phyloP scores from a whole-genome alignment of 2,888 invertebrate genomes.

The Polymixis lichenea region DNA sequence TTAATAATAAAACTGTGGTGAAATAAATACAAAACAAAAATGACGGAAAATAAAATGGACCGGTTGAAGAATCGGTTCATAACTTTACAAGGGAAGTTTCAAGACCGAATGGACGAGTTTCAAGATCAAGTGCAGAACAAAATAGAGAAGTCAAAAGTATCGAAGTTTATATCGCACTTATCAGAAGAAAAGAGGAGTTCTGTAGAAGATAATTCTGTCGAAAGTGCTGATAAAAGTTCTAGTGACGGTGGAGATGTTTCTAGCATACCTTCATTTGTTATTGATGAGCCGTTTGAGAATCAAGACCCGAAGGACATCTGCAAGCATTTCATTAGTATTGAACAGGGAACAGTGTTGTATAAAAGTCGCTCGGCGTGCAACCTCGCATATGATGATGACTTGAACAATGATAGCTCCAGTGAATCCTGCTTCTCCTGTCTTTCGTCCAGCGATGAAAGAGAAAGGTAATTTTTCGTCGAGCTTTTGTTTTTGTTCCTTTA shows the following conservation, averaged over 20 bases:
- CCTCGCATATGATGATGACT: constrained; percentile 76
- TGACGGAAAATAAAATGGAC: constrained; percentile 84
- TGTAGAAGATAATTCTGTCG: constrained; percentile 70
- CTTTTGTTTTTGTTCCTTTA: constrained; percentile 14
- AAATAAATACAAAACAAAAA: constrained; percentile 56
- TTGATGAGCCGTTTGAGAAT: constrained; percentile 75
- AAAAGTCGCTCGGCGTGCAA: constrained; percentile 81
- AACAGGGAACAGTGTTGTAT: constrained; percentile 78
- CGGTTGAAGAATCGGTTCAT: constrained; percentile 80
- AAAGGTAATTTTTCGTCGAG: constrained; percentile 75
- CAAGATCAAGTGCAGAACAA: constrained; percentile 86
- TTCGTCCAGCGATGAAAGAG: constrained; percentile 79
- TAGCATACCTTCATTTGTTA: constrained; percentile 80
- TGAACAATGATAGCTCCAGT: constrained; percentile 76
- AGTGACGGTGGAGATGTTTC: constrained; percentile 67
- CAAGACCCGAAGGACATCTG: constrained; percentile 76
- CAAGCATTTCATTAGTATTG: constrained; percentile 79
- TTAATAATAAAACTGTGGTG: constrained; percentile 18
- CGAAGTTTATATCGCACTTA: constrained; percentile 81
- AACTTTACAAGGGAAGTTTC: constrained; percentile 84
- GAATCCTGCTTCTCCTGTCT: constrained; percentile 81
- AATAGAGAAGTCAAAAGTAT: constrained; percentile 79
- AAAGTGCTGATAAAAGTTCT: constrained; percentile 65
- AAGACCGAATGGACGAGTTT: constrained; percentile 84
- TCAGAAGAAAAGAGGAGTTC: constrained; percentile 81